Evolutionary conservation across 2,888 invertebrate species (phyloP), one percentile per base, ranked within the genome.

Genomic region (Cheilosia pagana): DNA sequence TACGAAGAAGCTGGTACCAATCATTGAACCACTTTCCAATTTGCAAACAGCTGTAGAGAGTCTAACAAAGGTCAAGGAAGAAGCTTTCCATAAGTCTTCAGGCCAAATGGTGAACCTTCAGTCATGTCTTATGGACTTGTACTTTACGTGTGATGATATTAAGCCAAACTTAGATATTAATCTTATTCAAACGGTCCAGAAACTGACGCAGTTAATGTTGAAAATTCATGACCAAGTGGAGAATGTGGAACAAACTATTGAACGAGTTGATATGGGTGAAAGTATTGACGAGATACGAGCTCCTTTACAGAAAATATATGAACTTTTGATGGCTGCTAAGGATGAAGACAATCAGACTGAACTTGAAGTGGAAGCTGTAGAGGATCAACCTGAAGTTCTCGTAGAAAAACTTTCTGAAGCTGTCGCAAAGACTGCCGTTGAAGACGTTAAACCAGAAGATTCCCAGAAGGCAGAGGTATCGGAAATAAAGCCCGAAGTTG

Each of bases 71-170:
- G 45, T 59, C 6, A n/a, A 62, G 8, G 79, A 79, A 2, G 57
- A 76, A 8, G 55, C 43, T 6, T 85, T 65, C 16, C 81, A 85
- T 25, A 85, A 85, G 16, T 85, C 85, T 8, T 87, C 85, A 2
- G 72, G 79, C 1, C 68, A 72, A 45, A 82, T 86, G 76, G 82
- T 85, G 0, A 87, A 87, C 14, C 75, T 85, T n/a, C 85, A 85
- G 43, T 79, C 85, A 7, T 76, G 75, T 7, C 72, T 87, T 7
- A 87, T 87, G 86, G 78, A 68, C 35, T 39, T 74, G 57, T 87
- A 87, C n/a, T 85, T 85, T 16, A 39, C 74, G 16, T 87, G 85
- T 62, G 87, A 87, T 45, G 87, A 86, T 14, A 6, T 71, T 0
- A 65, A 74, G 19, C 52, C 48, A 10, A 14, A 77, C 4, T 1